Evolutionary conservation across 2,888 invertebrate genomes (phyloP).

Genomic region (Prionchulus punctatus): DNA sequence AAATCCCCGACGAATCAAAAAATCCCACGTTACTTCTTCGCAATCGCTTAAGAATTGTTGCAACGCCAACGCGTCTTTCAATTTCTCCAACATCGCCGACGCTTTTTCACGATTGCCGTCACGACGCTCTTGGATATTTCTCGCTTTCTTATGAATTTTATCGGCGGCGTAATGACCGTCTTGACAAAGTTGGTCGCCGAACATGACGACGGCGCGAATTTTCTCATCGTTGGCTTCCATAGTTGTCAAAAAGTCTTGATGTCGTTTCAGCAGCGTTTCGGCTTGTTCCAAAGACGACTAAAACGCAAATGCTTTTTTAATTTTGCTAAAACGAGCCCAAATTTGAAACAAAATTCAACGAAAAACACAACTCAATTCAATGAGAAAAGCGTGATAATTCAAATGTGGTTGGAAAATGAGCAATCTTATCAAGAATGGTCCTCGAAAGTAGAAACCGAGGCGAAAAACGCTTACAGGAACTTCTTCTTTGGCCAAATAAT

Average conservation of each 20-base stretch:
- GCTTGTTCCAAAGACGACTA: conserved; percentile 72
- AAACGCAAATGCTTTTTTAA: background rate
- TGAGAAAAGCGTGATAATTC: too few species aligned
- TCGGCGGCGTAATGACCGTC: conserved; percentile 90
- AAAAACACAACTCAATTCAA: too few species aligned
- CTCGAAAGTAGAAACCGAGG: background rate
- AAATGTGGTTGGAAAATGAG: too few species aligned
- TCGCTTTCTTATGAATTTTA: conserved; percentile 86
- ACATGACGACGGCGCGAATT: conserved; percentile 66
- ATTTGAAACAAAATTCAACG: too few species aligned
- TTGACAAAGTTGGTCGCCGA: conserved; percentile 72
- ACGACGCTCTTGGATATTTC: conserved; percentile 67
- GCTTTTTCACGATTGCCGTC: conserved; percentile 70
- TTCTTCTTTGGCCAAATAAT: conserved; percentile 87
- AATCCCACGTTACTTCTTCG: conserved; percentile 48
- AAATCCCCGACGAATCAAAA: background rate
- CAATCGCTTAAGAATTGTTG: conserved; percentile 84
- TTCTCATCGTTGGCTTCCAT: conserved; percentile 99
- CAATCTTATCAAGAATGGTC: too few species aligned
- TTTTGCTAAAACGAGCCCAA: too few species aligned
- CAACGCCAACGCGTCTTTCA: conserved; percentile 79
- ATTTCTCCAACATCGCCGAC: conserved; percentile 59
- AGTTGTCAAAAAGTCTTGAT: conserved; percentile 95
- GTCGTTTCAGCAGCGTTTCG: conserved; percentile 85
- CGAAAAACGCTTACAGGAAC: conserved; percentile 49